These are phyloP conservation scores for Acholoe squamosa DNA, from an alignment of 2,888 invertebrate species.

Conservation along the genomic window DNA sequence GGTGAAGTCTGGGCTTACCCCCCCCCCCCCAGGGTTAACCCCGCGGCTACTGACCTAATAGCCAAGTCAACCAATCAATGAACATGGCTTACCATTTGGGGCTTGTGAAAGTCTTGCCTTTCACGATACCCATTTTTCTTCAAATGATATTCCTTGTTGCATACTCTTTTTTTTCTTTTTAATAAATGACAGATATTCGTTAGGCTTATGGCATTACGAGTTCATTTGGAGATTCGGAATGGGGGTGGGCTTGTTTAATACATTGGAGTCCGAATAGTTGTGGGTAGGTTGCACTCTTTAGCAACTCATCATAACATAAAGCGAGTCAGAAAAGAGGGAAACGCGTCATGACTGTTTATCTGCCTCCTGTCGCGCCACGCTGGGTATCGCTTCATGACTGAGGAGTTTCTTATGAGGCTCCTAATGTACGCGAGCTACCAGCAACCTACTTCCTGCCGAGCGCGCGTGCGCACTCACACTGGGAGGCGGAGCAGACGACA, in stretches of 20 bases:
- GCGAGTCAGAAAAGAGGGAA: background rate
- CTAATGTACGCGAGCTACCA: conserved; percentile 24
- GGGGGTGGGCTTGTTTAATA: too few relatives aligned
- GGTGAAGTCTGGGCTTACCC: conserved; percentile 12
- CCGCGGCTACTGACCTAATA: background rate
- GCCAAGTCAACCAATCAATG: conserved; percentile 33
- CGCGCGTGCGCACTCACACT: conserved; percentile 46
- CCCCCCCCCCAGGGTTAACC: conserved; percentile 6
- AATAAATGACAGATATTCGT: too few relatives aligned
- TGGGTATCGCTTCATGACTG: conserved; percentile 42
- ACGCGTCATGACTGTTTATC: background rate
- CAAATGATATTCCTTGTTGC: too few relatives aligned
- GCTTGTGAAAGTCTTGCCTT: too few relatives aligned
- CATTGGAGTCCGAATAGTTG: too few relatives aligned
- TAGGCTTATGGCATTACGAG: too few relatives aligned
- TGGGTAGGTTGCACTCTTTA: too few relatives aligned
- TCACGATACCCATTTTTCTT: too few relatives aligned
- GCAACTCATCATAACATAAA: background rate
- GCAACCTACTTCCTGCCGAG: conserved; percentile 41
- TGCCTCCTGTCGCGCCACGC: conserved; percentile 13
- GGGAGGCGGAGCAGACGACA: conserved; percentile 46
- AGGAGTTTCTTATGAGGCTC: conserved; percentile 38
- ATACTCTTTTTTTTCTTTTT: too few relatives aligned
- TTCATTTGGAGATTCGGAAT: too few relatives aligned
- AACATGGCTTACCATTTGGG: background rate